These are phyloP conservation scores for Drosophila bunnanda DNA, from an alignment of 2,888 invertebrate species.

Conservation along the genomic window DNA sequence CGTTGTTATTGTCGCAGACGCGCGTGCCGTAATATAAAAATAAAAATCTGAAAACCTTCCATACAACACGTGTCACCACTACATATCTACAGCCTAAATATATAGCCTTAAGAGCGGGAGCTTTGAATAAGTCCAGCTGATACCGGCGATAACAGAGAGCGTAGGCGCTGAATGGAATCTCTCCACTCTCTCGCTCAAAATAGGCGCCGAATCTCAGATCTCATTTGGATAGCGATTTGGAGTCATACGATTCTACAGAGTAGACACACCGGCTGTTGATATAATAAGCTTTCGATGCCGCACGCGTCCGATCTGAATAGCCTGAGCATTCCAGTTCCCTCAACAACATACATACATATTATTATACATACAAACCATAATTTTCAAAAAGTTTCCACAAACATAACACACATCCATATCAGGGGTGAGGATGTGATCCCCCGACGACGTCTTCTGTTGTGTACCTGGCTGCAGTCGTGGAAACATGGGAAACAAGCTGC, in stretches of 20 bases:
- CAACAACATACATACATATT: not conserved
- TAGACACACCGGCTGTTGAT: constrained; percentile 38
- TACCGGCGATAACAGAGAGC: constrained; percentile 31
- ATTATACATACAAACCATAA: constrained; percentile 5
- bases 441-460: not conserved
- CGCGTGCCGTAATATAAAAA: constrained; percentile 49
- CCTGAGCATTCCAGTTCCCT: constrained; percentile 14
- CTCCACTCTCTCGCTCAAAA: not conserved
- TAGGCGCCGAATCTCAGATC: constrained; percentile 16
- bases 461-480: not conserved
- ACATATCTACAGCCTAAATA: not conserved
- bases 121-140: constrained; percentile 24
- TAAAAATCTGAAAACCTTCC: constrained; percentile 44
- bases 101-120: constrained; percentile 5
- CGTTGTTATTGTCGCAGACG: constrained; percentile 18
- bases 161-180: not conserved
- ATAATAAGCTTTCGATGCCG: constrained; percentile 13
- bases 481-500: not conserved
- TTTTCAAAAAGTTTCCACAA: constrained; percentile 34
- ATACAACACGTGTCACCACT: constrained; percentile 18
- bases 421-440: constrained; percentile 14
- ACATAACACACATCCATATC: constrained; percentile 16
- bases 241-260: constrained; percentile 35
- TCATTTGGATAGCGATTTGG: constrained; percentile 10
- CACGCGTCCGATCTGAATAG: constrained; percentile 21